Evolutionary conservation across 2,888 invertebrate genomes (phyloP).

Genomic region (Cosmopolites sordidus): DNA sequence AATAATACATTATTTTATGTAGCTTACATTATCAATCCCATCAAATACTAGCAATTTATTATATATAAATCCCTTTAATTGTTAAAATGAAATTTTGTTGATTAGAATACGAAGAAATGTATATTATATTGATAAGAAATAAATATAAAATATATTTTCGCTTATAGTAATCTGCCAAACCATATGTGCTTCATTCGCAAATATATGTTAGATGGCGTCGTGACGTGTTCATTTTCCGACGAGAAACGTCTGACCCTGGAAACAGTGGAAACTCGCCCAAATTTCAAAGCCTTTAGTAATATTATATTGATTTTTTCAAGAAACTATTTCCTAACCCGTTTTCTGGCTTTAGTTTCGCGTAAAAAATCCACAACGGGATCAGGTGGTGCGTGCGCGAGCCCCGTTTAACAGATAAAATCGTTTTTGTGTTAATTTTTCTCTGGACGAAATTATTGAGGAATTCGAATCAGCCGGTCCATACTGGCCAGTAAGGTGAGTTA

Average conservation of each 20-base stretch:
- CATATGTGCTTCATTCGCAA: no score
- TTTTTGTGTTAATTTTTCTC: conserved; percentile 20
- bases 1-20: no score
- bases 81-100: no score
- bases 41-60: no score
- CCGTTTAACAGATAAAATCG: conserved; percentile 19
- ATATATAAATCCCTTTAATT: no score
- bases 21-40: no score
- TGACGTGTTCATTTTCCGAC: conserved; percentile 7
- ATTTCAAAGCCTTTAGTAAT: conserved; percentile 35
- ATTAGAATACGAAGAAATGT: no score
- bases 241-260: conserved; percentile 18
- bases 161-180: no score
- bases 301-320: conserved; percentile 37
- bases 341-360: conserved; percentile 20
- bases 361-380: conserved; percentile 19
- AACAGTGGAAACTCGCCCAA: conserved; percentile 36
- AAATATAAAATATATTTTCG: no score
- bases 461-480: conserved; percentile 20
- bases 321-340: conserved; percentile 25
- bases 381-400: conserved; percentile 24
- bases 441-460: conserved; percentile 12
- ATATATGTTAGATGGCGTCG: conserved; percentile 7
- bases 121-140: no score
- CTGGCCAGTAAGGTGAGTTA: conserved; percentile 20